A percentile compares a stretch with the other conserved stretches of the same genome.
phyloP scores from a whole-genome alignment of 2,888 invertebrate genomes.

The Geotrupes spiniger region DNA sequence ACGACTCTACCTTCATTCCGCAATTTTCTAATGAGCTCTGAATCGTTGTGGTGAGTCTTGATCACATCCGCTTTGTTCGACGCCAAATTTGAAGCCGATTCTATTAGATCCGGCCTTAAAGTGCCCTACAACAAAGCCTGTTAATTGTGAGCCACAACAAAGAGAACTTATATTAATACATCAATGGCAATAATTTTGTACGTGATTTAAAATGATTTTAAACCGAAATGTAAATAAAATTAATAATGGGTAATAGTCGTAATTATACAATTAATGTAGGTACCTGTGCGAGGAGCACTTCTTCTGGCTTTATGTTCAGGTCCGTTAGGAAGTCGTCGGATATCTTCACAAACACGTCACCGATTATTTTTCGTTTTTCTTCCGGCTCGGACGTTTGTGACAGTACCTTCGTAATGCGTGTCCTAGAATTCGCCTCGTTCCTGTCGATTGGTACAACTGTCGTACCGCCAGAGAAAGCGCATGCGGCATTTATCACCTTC shows the following conservation, averaged over 20 bases:
- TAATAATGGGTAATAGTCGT: no score
- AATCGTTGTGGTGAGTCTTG: slow-evolving; percentile 99
- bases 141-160: no score
- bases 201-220: no score
- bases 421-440: slow-evolving; percentile 55
- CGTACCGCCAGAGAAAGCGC: slow-evolving; percentile 75
- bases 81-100: slow-evolving; percentile 84
- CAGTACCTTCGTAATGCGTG: slow-evolving; percentile 75
- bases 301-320: slow-evolving; percentile 85
- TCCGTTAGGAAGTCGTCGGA: slow-evolving; percentile 87
- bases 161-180: no score
- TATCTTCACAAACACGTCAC: slow-evolving; percentile 92
- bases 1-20: slow-evolving; percentile 82
- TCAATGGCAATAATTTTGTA: no score
- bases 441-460: slow-evolving; percentile 69
- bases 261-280: no score
- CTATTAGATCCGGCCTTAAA: slow-evolving; percentile 94
- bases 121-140: no score
- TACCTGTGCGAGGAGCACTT: slow-evolving; percentile 83
- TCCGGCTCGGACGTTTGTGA: slow-evolving; percentile 90
- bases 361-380: slow-evolving; percentile 97
- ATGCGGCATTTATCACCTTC: slow-evolving; percentile 70
- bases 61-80: slow-evolving; percentile 91
- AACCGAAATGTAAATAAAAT: no score
- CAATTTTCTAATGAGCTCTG: slow-evolving; percentile 79